Evolutionary conservation across 2,797 vertebrate species (phyloP).

Genomic region (Aeoliscus strigatus): DNA sequence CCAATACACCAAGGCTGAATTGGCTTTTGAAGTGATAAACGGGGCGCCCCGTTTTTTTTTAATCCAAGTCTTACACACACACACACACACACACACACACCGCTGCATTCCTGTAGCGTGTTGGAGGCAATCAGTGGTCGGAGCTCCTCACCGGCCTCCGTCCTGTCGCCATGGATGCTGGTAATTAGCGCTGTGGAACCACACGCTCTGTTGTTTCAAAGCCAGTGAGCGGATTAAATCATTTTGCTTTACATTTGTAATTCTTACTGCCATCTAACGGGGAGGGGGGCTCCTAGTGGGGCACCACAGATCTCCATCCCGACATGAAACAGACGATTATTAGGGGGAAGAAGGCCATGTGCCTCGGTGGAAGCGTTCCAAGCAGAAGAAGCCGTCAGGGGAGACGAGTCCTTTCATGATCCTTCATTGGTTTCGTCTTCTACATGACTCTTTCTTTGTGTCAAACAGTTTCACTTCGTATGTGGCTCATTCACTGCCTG

Average conservation of each 20-base stretch:
- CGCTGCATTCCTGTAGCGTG: conserved; percentile 38
- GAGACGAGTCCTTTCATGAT: conserved; percentile 10
- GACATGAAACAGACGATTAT: conserved; percentile 41
- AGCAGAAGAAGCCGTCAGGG: conserved; percentile 17
- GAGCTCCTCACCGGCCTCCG: conserved; percentile 50
- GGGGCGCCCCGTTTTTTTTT: conserved; percentile 34
- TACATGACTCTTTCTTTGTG: conserved; percentile 48
- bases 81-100: too few species aligned
- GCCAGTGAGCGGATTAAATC: conserved; percentile 52
- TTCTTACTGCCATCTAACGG: conserved; percentile 54
- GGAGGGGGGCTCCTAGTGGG: conserved; percentile 49
- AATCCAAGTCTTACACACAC: conserved; percentile 7
- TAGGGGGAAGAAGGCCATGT: conserved; percentile 17
- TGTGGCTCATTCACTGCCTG: too few species aligned
- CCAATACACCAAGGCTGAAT: conserved; percentile 44
- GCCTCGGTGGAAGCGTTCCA: conserved; percentile 13
- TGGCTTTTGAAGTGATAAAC: conserved; percentile 54
- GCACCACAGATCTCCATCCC: conserved; percentile 47
- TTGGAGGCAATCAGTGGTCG: conserved; percentile 55
- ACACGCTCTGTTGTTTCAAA: conserved; percentile 54
- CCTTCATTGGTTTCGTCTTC: conserved; percentile 49
- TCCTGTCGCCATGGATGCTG: conserved; percentile 57
- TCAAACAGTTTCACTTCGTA: too few species aligned
- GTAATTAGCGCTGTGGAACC: conserved; percentile 66
- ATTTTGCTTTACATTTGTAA: conserved; percentile 64